A percentile compares a stretch with the other conserved stretches of the same genome.
These are phyloP conservation scores for Adelognathus sp. DNA, from an alignment of 2,888 invertebrate species.

Conservation along the genomic window DNA sequence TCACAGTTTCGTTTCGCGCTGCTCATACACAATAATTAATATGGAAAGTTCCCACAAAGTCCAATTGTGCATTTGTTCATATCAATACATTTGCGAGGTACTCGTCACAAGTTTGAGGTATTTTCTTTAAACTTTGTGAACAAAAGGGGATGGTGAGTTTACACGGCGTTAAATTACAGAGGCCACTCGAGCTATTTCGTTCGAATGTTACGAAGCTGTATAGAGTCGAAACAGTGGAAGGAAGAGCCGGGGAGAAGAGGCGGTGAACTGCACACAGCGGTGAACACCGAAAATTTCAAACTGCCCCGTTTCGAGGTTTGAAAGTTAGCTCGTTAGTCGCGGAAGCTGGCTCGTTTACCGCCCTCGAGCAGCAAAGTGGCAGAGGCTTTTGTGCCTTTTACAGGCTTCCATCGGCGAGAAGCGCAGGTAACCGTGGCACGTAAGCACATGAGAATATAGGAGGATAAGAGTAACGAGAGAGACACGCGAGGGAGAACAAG, in stretches of 20 bases:
- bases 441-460: conserved; percentile 5
- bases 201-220: conserved; percentile 24
- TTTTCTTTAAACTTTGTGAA: neutral
- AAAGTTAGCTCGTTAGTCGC: conserved; percentile 71
- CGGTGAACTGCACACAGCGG: conserved; percentile 57
- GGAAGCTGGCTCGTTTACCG: conserved; percentile 33
- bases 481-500: neutral
- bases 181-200: neutral
- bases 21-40: no score
- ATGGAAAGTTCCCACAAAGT: neutral
- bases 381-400: conserved; percentile 4
- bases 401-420: neutral
- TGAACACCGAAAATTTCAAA: conserved; percentile 69
- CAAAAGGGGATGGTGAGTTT: neutral
- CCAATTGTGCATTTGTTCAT: neutral
- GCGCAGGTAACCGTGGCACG: conserved; percentile 37
- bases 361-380: conserved; percentile 21
- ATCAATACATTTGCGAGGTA: neutral
- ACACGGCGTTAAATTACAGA: conserved; percentile 73
- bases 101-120: neutral
- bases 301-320: conserved; percentile 63
- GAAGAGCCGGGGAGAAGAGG: conserved; percentile 58
- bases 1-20: no score
- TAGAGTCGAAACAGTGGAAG: conserved; percentile 17
- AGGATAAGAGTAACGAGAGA: neutral